Base-by-base conservation (phyloP, 2,888 invertebrate species). In the Orchestes rusci region DNA sequence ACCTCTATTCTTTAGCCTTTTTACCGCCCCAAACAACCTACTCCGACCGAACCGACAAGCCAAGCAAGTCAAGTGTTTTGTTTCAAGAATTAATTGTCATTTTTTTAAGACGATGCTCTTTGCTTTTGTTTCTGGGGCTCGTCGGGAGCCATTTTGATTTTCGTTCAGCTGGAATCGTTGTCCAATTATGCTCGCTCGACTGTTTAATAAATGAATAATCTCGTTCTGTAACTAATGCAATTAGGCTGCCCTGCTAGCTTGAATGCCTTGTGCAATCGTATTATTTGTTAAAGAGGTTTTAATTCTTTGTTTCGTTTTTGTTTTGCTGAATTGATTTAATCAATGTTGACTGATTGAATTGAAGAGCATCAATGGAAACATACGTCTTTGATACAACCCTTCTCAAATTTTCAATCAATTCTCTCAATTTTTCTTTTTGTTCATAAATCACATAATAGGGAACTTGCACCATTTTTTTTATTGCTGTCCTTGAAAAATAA, bases 71-170 rank as follows among this genome's bases (percentile, higher is more conserved):
- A 57, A 59, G 60, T 60, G 63, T 62, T 65, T 64, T 63, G 63
- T 64, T 65, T 65, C 60, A 59, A 59, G 63, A 64, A 66, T 66
- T 66, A 66, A 66, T 66, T 65, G 63, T 64, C 61, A 59, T 60
- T 62, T 62, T 50, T 64, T 64, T 59, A 58, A 58, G 59, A 58
- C 45, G 52, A 53, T 54, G 53, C 54, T 58, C 60, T 61, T 60
- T 59, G 56, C 56, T 59, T 64, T 59, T 59, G 57, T 60, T 59
- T 58, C 56, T 7, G 7, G 23, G 5, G 10, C 7, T 57, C 58
- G 51, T 57, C 58, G 63, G n/a, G 59, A 60, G 64, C 64, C 65
- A 64, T 66, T 66, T 65, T 65, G 65, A 65, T 65, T 65, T 65
- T 64, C 61, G 56, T 55, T n/a, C n/a, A n/a, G n/a, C n/a, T n/a